phyloP scores from a whole-genome alignment of 1,140 invertebrate species.

The Drosophila baimaii region DNA sequence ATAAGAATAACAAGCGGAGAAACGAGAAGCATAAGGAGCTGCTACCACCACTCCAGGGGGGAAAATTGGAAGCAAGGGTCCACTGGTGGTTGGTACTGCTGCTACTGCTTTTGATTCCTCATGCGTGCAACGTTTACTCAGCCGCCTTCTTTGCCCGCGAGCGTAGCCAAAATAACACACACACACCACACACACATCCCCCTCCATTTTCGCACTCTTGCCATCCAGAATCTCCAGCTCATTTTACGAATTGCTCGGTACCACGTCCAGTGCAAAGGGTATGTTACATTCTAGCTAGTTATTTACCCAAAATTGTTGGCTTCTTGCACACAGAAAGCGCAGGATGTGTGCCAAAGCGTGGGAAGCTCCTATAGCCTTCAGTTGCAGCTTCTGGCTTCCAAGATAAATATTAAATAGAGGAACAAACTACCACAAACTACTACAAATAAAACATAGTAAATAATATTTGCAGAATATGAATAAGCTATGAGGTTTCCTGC shows the following conservation, averaged over 20 bases:
- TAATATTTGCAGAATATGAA: too few relatives aligned
- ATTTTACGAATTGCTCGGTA: slow-evolving; percentile 14
- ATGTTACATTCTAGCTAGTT: neutral
- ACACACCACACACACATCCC: slow-evolving; percentile 5
- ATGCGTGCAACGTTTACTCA: slow-evolving; percentile 74
- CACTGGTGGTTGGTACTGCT: slow-evolving; percentile 18
- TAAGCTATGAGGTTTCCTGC: too few relatives aligned
- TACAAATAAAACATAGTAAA: neutral
- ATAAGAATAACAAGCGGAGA: slow-evolving; percentile 26
- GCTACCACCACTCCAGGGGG: slow-evolving; percentile 31
- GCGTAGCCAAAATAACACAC: slow-evolving; percentile 60
- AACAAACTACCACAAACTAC: too few relatives aligned
- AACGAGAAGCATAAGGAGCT: slow-evolving; percentile 44
- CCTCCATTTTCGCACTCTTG: slow-evolving; percentile 4
- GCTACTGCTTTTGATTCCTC: slow-evolving; percentile 73
- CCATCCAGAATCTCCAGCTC: slow-evolving; percentile 2
- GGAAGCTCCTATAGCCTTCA: neutral
- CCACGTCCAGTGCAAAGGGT: neutral
- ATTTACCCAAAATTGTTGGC: slow-evolving; percentile 3
- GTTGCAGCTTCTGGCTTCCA: neutral
- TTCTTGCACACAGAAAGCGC: neutral
- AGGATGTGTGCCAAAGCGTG: neutral
- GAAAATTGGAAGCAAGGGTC: slow-evolving; percentile 1
- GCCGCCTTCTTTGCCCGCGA: slow-evolving; percentile 40
- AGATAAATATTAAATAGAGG: neutral